Evolutionary conservation across 1,140 invertebrate species (phyloP), one percentile per base, ranked within the genome.

Genomic region (Halesus radiatus): DNA sequence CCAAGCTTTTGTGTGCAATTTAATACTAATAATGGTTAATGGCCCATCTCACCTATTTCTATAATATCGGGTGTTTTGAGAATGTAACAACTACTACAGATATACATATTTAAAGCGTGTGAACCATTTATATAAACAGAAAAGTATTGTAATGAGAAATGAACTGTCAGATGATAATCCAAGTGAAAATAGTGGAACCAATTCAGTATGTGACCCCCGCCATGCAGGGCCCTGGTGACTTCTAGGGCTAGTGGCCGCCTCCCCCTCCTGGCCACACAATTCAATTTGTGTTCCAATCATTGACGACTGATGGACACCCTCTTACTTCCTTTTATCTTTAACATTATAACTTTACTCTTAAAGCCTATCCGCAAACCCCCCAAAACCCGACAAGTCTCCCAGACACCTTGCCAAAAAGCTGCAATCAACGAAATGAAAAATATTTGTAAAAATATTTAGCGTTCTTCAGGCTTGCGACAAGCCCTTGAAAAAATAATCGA

Each of bases 211-310:
- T 76, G 64, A 45, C 74, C 54, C 37, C 22, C 32, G n/a, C 7
- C 16, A 13, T 74, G 23, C 7, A 54, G 50, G 16, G 16, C 7
- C 37, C 37, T 45, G 37, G 37, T 45, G 37, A 54, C 72, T n/a
- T 32, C 20, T 18, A 58, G 4, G 5, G 66, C 76, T 52, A 58
- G 74, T 62, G 8, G 29, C 4, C 16, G 45, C n/a, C 29, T 76
- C 74, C 74, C 74, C 74, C 74, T 76, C n/a, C 32, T 15, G 54
- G 54, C n/a, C 74, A 75, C 76, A 81, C 80, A 88, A 88, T 88
- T 85, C 84, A 87, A 87, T 88, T 88, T 88, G 87, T 87, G 87
- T 88, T 88, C 86, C 87, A 88, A 88, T 88, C 87, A 87, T 88
- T 87, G 85, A 86, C 85, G 86, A 86, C 87, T 88, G 86, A 88